These are phyloP conservation scores for Bathynomus jamesi DNA, from an alignment of 1,140 invertebrate genomes.

Conservation along the genomic window DNA sequence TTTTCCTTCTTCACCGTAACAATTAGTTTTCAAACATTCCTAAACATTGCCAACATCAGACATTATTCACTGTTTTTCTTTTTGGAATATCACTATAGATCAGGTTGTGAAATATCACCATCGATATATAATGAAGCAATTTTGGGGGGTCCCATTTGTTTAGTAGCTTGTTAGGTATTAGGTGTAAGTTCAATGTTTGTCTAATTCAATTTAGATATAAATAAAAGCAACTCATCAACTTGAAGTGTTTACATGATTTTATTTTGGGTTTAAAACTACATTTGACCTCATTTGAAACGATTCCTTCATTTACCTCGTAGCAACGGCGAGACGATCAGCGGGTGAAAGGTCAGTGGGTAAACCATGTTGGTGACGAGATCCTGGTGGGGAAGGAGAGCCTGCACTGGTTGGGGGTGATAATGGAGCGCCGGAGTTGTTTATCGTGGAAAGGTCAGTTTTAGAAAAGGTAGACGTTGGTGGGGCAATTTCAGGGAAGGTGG, in stretches of 20 bases:
- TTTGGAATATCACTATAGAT: no score
- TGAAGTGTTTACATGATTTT: neutral
- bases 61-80: no score
- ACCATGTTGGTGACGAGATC: neutral
- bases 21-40: no score
- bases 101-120: no score
- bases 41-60: no score
- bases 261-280: neutral
- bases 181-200: no score
- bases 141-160: no score
- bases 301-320: conserved; percentile 3
- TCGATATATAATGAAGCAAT: no score
- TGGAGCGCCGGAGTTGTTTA: neutral
- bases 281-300: neutral
- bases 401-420: neutral
- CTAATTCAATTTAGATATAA: no score
- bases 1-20: no score
- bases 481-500: neutral
- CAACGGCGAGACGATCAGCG: conserved; percentile 6
- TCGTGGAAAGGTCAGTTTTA: neutral
- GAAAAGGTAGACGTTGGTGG: neutral
- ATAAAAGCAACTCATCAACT: neutral
- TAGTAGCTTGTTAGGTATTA: no score
- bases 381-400: neutral
- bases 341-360: neutral